phyloP scores from a whole-genome alignment of 2,113 vertebrate genomes.

The Chrysochloris asiatica region DNA sequence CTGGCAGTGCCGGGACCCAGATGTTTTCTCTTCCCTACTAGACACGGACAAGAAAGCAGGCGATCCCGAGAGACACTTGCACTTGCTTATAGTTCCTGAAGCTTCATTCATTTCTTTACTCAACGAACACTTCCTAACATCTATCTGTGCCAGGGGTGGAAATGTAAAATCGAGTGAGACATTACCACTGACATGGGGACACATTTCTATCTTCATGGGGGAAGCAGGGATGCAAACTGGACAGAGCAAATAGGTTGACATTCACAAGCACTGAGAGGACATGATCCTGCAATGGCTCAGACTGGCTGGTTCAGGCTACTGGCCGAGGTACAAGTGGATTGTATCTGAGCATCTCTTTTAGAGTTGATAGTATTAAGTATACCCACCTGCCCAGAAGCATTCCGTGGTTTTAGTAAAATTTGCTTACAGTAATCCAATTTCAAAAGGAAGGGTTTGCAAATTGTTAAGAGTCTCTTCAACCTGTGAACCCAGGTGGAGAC shows the following conservation, averaged over 20 bases:
- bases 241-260: neutral
- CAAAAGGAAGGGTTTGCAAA: neutral
- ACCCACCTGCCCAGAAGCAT: neutral
- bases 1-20: neutral
- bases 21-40: constrained; percentile 21
- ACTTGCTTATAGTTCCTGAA: neutral
- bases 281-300: neutral
- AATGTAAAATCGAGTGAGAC: neutral
- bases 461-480: neutral
- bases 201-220: neutral
- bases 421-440: neutral
- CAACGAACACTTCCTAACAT: neutral
- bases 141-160: neutral
- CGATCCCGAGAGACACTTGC: neutral
- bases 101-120: constrained; percentile 20
- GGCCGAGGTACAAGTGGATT: neutral
- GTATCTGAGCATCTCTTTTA: neutral
- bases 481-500: no score
- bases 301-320: neutral
- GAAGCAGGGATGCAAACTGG: neutral
- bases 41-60: neutral
- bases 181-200: neutral
- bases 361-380: neutral
- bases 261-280: neutral
- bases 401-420: constrained; percentile 8